Evolutionary conservation across 1,140 invertebrate genomes (phyloP), one percentile per base, ranked within the genome.

Genomic region (Plectrocnemia conspersa): DNA sequence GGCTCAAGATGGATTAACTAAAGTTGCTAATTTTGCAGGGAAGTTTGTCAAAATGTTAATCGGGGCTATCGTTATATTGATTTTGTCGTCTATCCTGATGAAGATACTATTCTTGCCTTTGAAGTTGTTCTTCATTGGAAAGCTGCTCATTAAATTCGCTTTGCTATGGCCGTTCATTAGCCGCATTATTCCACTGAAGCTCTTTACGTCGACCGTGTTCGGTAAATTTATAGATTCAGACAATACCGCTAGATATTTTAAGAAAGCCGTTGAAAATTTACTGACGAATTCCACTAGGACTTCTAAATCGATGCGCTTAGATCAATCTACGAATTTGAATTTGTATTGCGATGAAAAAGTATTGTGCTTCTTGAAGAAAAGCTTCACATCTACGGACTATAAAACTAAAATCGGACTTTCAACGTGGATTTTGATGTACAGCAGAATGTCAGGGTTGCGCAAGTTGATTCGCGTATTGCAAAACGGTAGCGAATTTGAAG

Each of bases 41-140:
- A 61, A 42, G 21, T 32, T 61, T n/a, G 46, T 52, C 10, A 61
- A 61, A 48, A 58, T 58, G 47, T 15, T 61, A 16, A 58, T 61
- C 18, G 59, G 52, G 1, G 53, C 36, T 5, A 58, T 52, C 27
- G 48, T 56, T 5, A 58, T 61, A 0, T 18, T 61, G 1, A 27
- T 58, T 10, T 19, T 61, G 5, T 56, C 59, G 2, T 42, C 52
- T 38, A n/a, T 58, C 4, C 19, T 61, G 11, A 27, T 45, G 6
- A 61, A 61, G 23, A 19, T 58, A 3, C 55, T 61, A 33, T 50
- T 61, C 13, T 33, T 61, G 15, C 59, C 59, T 10, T 22, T 61
- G 44, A 61, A 61, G 22, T 1, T 55, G 2, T 52, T 58, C 9
- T 9, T 61, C 3, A 7, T 55, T 1, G 4, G 58, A 42, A 61